phyloP scores from a whole-genome alignment of 2,888 invertebrate species.

The Lacanobia oleracea region DNA sequence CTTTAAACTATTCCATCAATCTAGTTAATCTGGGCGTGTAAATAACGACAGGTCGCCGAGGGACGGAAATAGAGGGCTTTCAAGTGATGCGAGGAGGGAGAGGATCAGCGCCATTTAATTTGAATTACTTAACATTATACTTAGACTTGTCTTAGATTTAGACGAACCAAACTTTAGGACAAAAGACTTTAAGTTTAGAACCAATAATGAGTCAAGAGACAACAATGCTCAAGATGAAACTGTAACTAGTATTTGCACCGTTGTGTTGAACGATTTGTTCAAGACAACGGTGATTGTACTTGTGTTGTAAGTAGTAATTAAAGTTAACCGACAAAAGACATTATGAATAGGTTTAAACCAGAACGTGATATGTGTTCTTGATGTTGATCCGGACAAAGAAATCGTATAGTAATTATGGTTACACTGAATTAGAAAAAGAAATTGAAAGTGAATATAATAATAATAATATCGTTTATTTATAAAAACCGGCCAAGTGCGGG shows the following conservation, averaged over 20 bases:
- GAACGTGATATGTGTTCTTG: constrained; percentile 35
- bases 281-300: constrained; percentile 18
- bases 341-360: constrained; percentile 4
- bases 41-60: constrained; percentile 69
- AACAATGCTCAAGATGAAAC: constrained; percentile 3
- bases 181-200: constrained; percentile 14
- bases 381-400: not conserved
- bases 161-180: not conserved
- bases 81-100: constrained; percentile 42
- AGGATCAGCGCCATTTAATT: constrained; percentile 62
- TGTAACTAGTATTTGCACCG: constrained; percentile 4
- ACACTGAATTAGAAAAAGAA: not conserved
- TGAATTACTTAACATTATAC: constrained; percentile 63
- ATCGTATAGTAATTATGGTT: not conserved
- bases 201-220: not conserved
- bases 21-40: constrained; percentile 74
- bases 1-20: constrained; percentile 75
- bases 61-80: constrained; percentile 67
- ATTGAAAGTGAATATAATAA: too few species aligned
- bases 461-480: too few species aligned
- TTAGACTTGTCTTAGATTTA: constrained; percentile 18
- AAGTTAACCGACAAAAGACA: too few species aligned
- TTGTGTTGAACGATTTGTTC: constrained; percentile 20
- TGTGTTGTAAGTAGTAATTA: too few species aligned
- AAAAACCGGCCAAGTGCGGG: too few species aligned